Evolutionary conservation across 2,113 vertebrate genomes (phyloP), one percentile per base, ranked within the genome.

Genomic region (Apeltes quadracus): DNA sequence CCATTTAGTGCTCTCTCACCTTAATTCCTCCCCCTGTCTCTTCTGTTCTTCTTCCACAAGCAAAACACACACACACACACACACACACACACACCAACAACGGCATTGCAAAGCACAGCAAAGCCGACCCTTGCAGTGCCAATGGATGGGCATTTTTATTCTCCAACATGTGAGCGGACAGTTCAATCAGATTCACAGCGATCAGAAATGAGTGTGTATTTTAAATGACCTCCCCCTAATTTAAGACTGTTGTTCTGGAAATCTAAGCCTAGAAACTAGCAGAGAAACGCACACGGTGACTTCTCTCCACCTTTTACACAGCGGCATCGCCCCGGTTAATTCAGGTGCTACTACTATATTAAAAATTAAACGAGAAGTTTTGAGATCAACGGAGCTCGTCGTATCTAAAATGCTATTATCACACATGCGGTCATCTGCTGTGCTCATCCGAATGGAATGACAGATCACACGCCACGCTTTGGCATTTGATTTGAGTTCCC

Each of bases 381-480:
- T 70, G 61, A 81, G 80, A 83, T 88, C 76, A 76, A 48, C n/a
- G 15, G 27, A 86, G 78, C 83, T 79, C 76, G 81, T 85, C 61
- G 78, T 83, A 83, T 86, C 78, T 78, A 56, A 72, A 83, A 86
- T 68, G 59, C 39, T 59, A 76, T 84, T 83, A 82, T 84, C 77
- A 69, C n/a, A 69, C 72, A 64, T 58, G 61, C 64, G 66, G 72
- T 75, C 79, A 76, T 82, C 71, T 75, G 54, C 69, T 77, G 62
- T 57, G 73, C 70, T 84, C 78, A 80, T 83, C 87, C 73, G 78
- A 86, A 85, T 76, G 55, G 36, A 88, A 83, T 74, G 62, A 27
- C 39, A 48, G 61, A 64, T 64, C 34, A 48, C 43, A 64, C 32
- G 41, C 75, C 72, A 77, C 83, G 77, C 79, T 76, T n/a, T 32